These are phyloP conservation scores for Nixonia krombeini DNA, from an alignment of 1,140 invertebrate species.

Conservation along the genomic window DNA sequence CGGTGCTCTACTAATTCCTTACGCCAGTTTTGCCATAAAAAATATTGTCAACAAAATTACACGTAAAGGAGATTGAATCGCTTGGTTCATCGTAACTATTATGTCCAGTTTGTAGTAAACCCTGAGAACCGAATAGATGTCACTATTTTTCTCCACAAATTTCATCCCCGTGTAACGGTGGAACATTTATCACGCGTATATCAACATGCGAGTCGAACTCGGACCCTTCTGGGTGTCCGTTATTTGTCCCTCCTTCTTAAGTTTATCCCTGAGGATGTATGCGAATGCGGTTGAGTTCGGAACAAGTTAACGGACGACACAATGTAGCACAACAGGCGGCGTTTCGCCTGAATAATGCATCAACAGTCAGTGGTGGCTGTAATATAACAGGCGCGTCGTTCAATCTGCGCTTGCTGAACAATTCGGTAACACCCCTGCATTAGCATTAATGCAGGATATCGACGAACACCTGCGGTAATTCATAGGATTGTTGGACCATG, in stretches of 20 bases:
- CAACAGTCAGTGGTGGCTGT: slow-evolving; percentile 55
- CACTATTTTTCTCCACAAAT: too few relatives aligned
- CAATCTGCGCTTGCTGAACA: slow-evolving; percentile 67
- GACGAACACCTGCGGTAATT: slow-evolving; percentile 64
- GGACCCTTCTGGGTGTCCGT: slow-evolving; percentile 27
- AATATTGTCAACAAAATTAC: too few relatives aligned
- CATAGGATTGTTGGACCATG: slow-evolving; percentile 57
- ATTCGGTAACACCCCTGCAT: slow-evolving; percentile 65
- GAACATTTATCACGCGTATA: slow-evolving; percentile 11
- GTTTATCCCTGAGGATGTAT: slow-evolving; percentile 37
- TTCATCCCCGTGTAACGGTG: too few relatives aligned
- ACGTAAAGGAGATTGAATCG: too few relatives aligned
- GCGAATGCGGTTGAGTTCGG: slow-evolving; percentile 54
- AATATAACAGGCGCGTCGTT: slow-evolving; percentile 56
- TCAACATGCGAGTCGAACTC: slow-evolving; percentile 30
- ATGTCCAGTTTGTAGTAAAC: too few relatives aligned
- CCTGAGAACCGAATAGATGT: too few relatives aligned
- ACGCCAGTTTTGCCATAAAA: too few relatives aligned
- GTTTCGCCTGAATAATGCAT: slow-evolving; percentile 68
- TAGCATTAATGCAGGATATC: slow-evolving; percentile 67
- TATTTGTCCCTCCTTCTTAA: slow-evolving; percentile 24
- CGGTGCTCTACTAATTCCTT: too few relatives aligned
- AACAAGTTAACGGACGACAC: slow-evolving; percentile 66
- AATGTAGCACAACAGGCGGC: slow-evolving; percentile 57
- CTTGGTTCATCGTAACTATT: too few relatives aligned